Percentiles rank a stretch among this genome's conserved stretches.
These are phyloP conservation scores for Leuciscus idus DNA, from an alignment of 2,113 vertebrate species.

Conservation along the genomic window DNA sequence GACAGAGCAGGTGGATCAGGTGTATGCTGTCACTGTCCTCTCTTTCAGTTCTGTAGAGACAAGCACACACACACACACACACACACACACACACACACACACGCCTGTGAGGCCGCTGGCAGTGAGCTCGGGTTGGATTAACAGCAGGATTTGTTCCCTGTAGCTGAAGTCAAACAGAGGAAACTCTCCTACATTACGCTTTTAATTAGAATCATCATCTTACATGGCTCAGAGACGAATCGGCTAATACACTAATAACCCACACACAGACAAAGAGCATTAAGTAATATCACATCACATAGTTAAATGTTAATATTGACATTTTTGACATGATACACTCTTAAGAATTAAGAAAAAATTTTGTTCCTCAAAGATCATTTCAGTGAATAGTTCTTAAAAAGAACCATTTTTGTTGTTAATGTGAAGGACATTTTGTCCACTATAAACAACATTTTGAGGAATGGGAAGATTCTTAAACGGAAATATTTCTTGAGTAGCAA, in stretches of 20 bases:
- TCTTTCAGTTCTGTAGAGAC: slow-evolving; percentile 8
- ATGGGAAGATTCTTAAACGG: too few species aligned
- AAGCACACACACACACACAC: slow-evolving; percentile 36
- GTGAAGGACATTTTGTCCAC: neutral
- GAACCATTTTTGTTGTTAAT: neutral
- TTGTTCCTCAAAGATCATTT: neutral
- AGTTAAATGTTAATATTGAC: neutral
- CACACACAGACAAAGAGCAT: slow-evolving; percentile 27
- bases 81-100: slow-evolving; percentile 26
- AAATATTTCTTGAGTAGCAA: too few species aligned
- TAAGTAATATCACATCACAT: neutral
- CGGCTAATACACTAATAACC: slow-evolving; percentile 31
- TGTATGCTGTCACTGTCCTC: slow-evolving; percentile 22
- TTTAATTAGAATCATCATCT: slow-evolving; percentile 48
- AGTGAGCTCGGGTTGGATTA: slow-evolving; percentile 48
- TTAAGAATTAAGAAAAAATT: neutral
- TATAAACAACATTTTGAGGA: too few species aligned
- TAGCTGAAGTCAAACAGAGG: slow-evolving; percentile 46
- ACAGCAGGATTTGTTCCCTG: slow-evolving; percentile 47
- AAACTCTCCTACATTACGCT: slow-evolving; percentile 37
- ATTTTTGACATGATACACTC: neutral
- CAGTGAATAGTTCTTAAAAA: neutral
- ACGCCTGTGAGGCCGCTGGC: slow-evolving; percentile 38
- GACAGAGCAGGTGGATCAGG: slow-evolving; percentile 19
- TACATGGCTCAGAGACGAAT: slow-evolving; percentile 23